phyloP scores from a whole-genome alignment of 1,140 invertebrate species.

The Ostrea denselamellosa region DNA sequence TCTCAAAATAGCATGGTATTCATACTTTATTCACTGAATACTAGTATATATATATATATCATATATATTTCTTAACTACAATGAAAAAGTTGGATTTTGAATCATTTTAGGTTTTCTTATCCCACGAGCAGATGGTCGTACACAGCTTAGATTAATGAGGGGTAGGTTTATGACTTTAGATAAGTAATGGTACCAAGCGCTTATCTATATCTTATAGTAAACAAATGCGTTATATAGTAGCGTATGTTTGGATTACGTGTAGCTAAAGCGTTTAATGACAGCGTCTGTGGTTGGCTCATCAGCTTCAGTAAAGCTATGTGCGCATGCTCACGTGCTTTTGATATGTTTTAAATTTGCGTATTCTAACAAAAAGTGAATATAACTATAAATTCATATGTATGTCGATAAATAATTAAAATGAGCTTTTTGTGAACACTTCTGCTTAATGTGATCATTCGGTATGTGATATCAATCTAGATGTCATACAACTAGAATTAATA shows the following conservation, averaged over 20 bases:
- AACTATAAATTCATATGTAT: no score
- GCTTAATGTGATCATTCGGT: no score
- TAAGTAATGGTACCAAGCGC: background rate
- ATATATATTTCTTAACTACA: background rate
- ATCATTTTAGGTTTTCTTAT: conserved; percentile 52
- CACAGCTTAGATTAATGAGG: conserved; percentile 53
- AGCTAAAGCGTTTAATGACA: background rate
- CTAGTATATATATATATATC: background rate
- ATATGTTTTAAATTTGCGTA: no score
- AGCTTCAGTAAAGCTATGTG: background rate
- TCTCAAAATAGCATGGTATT: no score
- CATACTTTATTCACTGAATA: no score
- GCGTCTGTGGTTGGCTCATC: background rate
- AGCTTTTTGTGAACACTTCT: no score
- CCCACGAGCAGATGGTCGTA: conserved; percentile 49
- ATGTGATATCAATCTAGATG: no score
- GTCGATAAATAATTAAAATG: no score
- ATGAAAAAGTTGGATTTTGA: background rate
- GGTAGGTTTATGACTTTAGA: conserved; percentile 4
- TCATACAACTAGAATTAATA: no score
- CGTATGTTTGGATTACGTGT: background rate
- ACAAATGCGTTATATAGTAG: background rate
- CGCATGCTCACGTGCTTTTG: background rate
- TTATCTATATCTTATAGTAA: background rate
- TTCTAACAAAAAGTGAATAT: no score